These are phyloP conservation scores for Hypsibius dujardini DNA, from an alignment of 1,140 invertebrate species.

Conservation along the genomic window DNA sequence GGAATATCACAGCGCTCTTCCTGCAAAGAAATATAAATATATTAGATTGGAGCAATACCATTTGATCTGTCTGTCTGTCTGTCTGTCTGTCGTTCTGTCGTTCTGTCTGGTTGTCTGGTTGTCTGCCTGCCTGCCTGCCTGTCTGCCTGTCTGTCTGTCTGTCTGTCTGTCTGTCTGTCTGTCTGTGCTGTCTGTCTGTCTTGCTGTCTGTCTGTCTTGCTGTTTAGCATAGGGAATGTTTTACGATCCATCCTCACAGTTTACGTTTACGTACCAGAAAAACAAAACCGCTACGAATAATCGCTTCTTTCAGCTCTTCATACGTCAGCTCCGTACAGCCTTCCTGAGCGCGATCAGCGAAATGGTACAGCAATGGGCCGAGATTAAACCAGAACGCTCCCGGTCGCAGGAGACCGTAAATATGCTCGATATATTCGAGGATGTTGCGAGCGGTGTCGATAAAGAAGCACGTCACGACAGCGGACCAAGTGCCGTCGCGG, in stretches of 20 bases:
- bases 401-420: constrained; percentile 73
- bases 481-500: constrained; percentile 55
- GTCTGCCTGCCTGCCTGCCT: too few relatives aligned
- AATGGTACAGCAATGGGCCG: constrained; percentile 86
- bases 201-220: constrained; percentile 19
- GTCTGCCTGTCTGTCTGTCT: too few relatives aligned
- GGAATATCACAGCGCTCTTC: constrained; percentile 55
- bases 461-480: constrained; percentile 89
- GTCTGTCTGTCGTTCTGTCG: neutral
- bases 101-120: too few relatives aligned
- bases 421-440: constrained; percentile 79
- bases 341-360: constrained; percentile 66
- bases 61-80: neutral
- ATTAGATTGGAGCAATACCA: neutral
- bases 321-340: constrained; percentile 85
- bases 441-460: constrained; percentile 94
- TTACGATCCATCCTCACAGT: neutral
- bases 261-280: constrained; percentile 45
- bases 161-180: too few relatives aligned
- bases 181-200: constrained; percentile 12
- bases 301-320: constrained; percentile 60
- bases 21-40: constrained; percentile 36
- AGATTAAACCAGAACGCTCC: constrained; percentile 42
- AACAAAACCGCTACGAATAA: constrained; percentile 65
- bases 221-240: neutral